phyloP scores from a whole-genome alignment of 2,113 vertebrate species.

The Marcusenius ussheri region DNA sequence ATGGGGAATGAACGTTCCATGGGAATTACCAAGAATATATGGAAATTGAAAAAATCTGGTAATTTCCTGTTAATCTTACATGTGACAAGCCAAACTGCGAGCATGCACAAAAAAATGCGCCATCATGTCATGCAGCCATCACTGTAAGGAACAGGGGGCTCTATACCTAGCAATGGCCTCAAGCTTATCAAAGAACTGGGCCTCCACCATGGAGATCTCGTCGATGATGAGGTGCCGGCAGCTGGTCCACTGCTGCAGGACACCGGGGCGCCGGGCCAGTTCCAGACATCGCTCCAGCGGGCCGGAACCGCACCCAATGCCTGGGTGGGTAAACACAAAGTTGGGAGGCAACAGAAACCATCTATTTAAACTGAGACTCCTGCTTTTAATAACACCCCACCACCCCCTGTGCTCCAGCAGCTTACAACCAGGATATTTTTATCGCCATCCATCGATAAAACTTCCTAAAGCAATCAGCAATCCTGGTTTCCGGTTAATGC shows the following conservation, averaged over 20 bases:
- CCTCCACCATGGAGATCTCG: constrained; percentile 96
- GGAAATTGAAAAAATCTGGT: no score
- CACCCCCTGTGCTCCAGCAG: background rate
- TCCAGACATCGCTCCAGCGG: constrained; percentile 82
- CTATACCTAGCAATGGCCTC: constrained; percentile 81
- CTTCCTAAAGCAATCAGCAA: background rate
- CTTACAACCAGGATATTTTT: background rate
- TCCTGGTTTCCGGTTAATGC: background rate
- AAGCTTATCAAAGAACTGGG: constrained; percentile 86
- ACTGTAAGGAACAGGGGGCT: background rate
- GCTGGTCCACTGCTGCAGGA: constrained; percentile 81
- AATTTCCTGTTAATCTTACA: no score
- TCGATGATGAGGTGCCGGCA: constrained; percentile 88
- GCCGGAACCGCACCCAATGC: constrained; percentile 82
- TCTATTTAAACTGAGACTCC: background rate
- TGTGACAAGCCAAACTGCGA: background rate
- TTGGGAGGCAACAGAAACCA: background rate
- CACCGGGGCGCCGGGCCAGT: constrained; percentile 74
- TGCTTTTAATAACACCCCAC: background rate
- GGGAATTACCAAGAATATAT: no score
- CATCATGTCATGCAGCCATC: background rate
- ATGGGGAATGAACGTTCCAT: no score
- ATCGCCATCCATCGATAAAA: background rate
- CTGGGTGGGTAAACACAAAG: constrained; percentile 43
- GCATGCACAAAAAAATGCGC: background rate